Percentiles rank a stretch among this genome's conserved stretches.
phyloP scores from a whole-genome alignment of 2,113 vertebrate genomes.

The Odocoileus virginianus region DNA sequence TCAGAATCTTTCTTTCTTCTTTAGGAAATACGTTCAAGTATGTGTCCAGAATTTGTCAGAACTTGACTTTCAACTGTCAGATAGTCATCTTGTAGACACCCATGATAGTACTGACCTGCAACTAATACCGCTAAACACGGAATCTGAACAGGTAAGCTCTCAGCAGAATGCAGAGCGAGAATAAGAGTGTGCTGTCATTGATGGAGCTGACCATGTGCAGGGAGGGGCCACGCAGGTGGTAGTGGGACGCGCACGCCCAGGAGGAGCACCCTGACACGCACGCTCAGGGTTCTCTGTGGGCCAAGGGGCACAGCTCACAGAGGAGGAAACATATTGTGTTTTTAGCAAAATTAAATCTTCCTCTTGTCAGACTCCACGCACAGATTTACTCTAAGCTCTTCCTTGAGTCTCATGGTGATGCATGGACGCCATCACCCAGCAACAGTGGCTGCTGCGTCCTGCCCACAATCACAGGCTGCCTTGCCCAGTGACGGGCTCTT shows the following conservation, averaged over 20 bases:
- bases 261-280: accelerated
- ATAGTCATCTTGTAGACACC: constrained; percentile 83
- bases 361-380: accelerated
- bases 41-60: constrained; percentile 94
- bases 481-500: accelerated
- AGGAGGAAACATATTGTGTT: background rate
- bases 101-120: constrained; percentile 76
- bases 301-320: accelerated
- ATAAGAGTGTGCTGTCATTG: accelerated
- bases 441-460: accelerated
- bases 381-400: background rate
- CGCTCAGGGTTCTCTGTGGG: accelerated
- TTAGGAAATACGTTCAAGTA: constrained; percentile 96
- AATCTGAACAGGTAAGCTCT: constrained; percentile 85
- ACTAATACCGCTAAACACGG: constrained; percentile 85
- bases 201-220: accelerated
- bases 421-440: accelerated
- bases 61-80: constrained; percentile 88
- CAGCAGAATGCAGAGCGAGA: background rate
- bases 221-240: accelerated
- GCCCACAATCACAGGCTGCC: background rate
- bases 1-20: constrained; percentile 1
- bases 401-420: background rate
- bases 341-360: background rate
- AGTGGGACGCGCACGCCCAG: accelerated